These are phyloP conservation scores for Cheirogaleus medius DNA, from an alignment of 2,113 vertebrate genomes.

Conservation along the genomic window DNA sequence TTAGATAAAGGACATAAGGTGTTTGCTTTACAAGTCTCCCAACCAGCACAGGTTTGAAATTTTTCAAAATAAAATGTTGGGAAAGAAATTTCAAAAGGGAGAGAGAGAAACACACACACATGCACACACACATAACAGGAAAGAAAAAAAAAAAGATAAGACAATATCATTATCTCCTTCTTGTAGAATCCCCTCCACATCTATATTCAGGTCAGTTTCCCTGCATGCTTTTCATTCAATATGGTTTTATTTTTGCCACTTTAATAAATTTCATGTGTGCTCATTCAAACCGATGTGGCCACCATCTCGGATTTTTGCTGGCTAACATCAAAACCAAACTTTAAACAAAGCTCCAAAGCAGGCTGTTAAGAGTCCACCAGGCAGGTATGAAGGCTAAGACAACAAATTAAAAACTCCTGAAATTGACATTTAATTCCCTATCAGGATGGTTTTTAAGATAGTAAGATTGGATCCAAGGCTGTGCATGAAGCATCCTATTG, in stretches of 20 bases:
- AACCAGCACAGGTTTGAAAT: neutral
- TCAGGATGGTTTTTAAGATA: neutral
- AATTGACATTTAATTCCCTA: neutral
- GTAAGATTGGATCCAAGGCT: neutral
- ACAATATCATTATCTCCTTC: neutral
- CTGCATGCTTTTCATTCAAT: neutral
- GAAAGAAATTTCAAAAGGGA: neutral
- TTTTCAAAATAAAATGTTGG: constrained; percentile 1
- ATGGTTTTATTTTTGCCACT: neutral
- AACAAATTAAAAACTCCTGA: neutral
- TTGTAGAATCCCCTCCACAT: neutral
- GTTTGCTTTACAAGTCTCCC: neutral
- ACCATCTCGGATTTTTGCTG: neutral
- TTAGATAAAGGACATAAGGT: neutral
- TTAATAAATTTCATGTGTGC: neutral
- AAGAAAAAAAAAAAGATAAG: neutral
- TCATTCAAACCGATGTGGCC: neutral
- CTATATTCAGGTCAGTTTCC: neutral
- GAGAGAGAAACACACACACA: too few species aligned
- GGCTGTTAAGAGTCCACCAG: neutral
- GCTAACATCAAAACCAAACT: constrained; percentile 22
- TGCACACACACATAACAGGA: neutral
- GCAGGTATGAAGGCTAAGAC: neutral
- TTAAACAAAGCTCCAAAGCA: constrained; percentile 28
- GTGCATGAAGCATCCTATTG: neutral